Evolutionary conservation across 2,888 invertebrate genomes (phyloP).

Genomic region (Agonopterix subpropinquella): DNA sequence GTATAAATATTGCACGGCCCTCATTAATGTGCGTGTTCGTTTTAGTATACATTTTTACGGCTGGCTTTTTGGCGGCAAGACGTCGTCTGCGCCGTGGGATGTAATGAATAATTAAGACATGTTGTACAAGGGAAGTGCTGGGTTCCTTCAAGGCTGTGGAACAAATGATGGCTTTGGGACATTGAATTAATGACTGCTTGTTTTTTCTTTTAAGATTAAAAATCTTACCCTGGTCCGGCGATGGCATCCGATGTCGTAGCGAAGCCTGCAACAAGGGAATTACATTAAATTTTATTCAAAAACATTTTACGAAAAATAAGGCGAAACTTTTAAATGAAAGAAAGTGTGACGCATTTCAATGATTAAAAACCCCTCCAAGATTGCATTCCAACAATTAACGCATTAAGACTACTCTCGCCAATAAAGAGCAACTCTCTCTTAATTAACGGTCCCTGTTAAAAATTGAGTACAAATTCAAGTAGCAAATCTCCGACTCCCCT

Average conservation of each 20-base stretch:
- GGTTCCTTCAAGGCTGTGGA: constrained; percentile 25
- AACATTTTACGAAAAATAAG: constrained; percentile 6
- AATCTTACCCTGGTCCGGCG: constrained; percentile 65
- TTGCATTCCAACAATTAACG: constrained; percentile 76
- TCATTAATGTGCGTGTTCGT: constrained; percentile 74
- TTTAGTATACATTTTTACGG: constrained; percentile 70
- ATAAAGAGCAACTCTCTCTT: constrained; percentile 71
- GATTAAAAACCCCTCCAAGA: constrained; percentile 64
- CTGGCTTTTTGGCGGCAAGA: constrained; percentile 52
- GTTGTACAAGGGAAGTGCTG: constrained; percentile 47
- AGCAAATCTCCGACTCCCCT: constrained; percentile 51
- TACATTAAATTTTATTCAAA: constrained; percentile 4
- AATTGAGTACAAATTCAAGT: constrained; percentile 76
- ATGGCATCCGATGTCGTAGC: constrained; percentile 58
- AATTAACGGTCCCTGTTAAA: constrained; percentile 73
- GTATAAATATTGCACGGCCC: constrained; percentile 75
- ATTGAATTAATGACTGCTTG: constrained; percentile 4
- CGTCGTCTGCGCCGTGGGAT: constrained; percentile 46
- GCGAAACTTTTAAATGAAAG: constrained; percentile 40
- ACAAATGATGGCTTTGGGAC: constrained; percentile 22
- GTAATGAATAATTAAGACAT: constrained; percentile 72
- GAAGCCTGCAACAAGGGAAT: constrained; percentile 62
- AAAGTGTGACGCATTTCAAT: constrained; percentile 61
- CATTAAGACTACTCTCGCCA: constrained; percentile 69
- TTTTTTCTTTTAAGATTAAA: constrained; percentile 10